These are phyloP conservation scores for Diceros bicornis DNA, from an alignment of 2,797 vertebrate species.

Conservation along the genomic window DNA sequence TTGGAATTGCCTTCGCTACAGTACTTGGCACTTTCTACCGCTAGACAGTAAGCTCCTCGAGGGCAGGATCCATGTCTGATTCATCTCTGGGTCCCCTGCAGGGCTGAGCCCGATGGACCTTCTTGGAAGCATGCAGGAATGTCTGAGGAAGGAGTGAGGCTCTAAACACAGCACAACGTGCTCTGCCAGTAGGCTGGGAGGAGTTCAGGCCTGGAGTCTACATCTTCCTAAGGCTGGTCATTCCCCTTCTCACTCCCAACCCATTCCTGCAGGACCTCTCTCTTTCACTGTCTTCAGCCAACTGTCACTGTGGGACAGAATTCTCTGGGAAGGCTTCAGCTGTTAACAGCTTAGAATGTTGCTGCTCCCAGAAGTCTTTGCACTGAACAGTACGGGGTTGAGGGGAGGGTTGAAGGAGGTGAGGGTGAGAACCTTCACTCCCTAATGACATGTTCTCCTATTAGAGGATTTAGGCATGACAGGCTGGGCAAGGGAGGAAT, in stretches of 20 bases:
- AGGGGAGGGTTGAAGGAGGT: neutral
- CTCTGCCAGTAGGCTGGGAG: neutral
- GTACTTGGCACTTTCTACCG: conserved; percentile 35
- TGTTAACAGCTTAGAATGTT: conserved; percentile 84
- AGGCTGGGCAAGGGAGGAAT: neutral
- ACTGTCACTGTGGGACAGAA: conserved; percentile 67
- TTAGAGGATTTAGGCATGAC: neutral
- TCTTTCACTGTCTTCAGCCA: conserved; percentile 57
- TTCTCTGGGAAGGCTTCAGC: conserved; percentile 44
- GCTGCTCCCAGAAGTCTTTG: conserved; percentile 74
- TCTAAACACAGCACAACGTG: neutral
- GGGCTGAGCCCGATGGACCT: neutral
- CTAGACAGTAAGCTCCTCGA: conserved; percentile 38
- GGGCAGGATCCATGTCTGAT: conserved; percentile 71
- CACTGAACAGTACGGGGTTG: neutral
- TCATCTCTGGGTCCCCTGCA: conserved; percentile 57
- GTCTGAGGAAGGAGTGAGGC: neutral
- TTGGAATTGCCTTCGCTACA: conserved; percentile 27
- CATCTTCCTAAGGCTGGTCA: neutral
- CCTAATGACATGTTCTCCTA: neutral
- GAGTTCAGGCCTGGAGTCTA: neutral
- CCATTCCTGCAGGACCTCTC: conserved; percentile 23
- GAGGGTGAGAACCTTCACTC: neutral
- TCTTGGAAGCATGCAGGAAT: neutral
- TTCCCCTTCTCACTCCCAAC: neutral